Base-by-base conservation (phyloP, 2,113 vertebrate species). In the Desmodus rotundus region DNA sequence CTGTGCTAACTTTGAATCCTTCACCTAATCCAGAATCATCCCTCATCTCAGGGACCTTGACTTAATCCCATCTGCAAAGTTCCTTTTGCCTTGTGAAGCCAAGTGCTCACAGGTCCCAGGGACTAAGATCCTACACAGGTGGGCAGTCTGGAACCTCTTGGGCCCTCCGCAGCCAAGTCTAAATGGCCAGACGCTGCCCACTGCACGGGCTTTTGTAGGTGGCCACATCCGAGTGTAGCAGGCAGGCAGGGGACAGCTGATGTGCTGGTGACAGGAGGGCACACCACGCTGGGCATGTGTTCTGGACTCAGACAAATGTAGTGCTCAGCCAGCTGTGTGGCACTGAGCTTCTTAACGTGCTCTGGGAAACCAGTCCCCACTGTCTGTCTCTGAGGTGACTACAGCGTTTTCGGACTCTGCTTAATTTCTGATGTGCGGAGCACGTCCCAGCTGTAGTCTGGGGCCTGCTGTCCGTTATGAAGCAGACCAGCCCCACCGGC, bases 211-310 rank as follows among this genome's bases (percentile, higher is more conserved):
- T 38, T 50, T 41, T 19, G 2, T 14, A 58, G 36, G n/a, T 19
- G 1, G 4, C n/a, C 63, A 15, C 13, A 0, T 41, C 2, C 0
- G 24, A 52, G 28, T 8, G 1, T 8, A 16, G 61, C 6, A 1
- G 33, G 41, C 2, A 31, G 54, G n/a, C 31, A 33, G 50, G 1
- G 52, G 50, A 24, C 36, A 58, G 15, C 78, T 41, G 78, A 38
- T 41, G 47, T 45, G 26, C 74, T 58, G n/a, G 36, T 41, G 7
- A 41, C 52, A 56, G 15, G 43, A 50, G 52, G 12, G 33, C 1
- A 0, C 12, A 19, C 54, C 63, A 38, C 1, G 0, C 4, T 36
- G 20, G 63, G 10, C 3, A 0, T 33, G 2, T 19, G 12, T 13
- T 31, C 63, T 72, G 43, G 41, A 26, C 43, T 72, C 14, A 15